phyloP scores from a whole-genome alignment of 2,888 invertebrate genomes.

The Polydesmus complanatus region DNA sequence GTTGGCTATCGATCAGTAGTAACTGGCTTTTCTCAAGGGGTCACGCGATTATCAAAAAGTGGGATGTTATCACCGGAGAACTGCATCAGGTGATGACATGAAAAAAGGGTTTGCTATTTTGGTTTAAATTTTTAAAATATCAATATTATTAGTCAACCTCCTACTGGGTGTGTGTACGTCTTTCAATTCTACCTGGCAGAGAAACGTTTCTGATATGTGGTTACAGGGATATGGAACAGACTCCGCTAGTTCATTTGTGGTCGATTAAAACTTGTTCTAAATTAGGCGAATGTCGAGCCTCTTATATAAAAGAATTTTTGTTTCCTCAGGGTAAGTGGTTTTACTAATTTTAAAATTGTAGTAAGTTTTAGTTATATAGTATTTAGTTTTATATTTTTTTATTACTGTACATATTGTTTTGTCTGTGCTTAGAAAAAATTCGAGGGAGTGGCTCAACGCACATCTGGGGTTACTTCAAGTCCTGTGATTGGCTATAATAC shows the following conservation, averaged over 20 bases:
- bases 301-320: slow-evolving; percentile 50
- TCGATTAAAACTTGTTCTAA: slow-evolving; percentile 48
- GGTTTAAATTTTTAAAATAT: slow-evolving; percentile 20
- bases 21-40: slow-evolving; percentile 61
- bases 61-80: slow-evolving; percentile 45
- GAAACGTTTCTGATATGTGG: slow-evolving; percentile 53
- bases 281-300: slow-evolving; percentile 52
- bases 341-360: not conserved
- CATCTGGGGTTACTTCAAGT: no score
- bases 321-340: slow-evolving; percentile 62
- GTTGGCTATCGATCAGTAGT: slow-evolving; percentile 49
- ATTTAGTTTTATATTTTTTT: no score
- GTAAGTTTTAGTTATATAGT: no score
- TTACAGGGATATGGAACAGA: slow-evolving; percentile 62
- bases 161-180: slow-evolving; percentile 73
- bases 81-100: slow-evolving; percentile 29
- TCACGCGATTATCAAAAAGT: slow-evolving; percentile 73
- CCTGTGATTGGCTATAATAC: no score
- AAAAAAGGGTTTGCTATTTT: not conserved
- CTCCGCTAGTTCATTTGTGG: slow-evolving; percentile 67
- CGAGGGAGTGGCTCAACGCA: no score
- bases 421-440: no score
- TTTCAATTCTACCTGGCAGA: slow-evolving; percentile 43
- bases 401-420: no score
- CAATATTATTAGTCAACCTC: slow-evolving; percentile 65